Evolutionary conservation across 2,888 invertebrate genomes (phyloP), one percentile per base, ranked within the genome.

Genomic region (Meta bourneti): DNA sequence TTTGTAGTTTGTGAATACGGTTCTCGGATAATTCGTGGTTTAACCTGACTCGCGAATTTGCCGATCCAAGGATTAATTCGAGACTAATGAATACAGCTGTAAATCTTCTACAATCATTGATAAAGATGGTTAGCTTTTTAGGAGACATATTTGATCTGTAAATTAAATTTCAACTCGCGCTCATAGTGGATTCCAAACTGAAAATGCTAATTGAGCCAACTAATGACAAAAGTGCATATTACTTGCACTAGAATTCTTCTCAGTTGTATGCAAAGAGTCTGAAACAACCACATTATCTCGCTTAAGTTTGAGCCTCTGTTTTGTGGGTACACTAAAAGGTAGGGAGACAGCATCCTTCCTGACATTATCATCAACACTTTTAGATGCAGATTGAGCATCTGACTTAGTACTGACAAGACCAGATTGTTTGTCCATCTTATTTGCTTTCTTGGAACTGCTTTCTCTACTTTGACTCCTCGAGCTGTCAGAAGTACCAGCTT

Each of bases 221-320:
- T n/a, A n/a, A n/a, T n/a, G n/a, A n/a, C n/a, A 34, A 34, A 1
- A 34, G 34, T 34, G 1, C 34, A 34, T 34, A 4, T 74, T 19
- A n/a, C 74, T 34, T 20, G 11, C 70, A n/a, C 7, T 16, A 81
- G 49, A 6, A 49, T 72, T 54, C 72, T 80, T 87, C 52, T 86
- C 51, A 19, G 8, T n/a, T n/a, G 74, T 11, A n/a, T 34, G 20
- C 13, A 16, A 19, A 72, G 74, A 19, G 52, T 48, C 7, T 19
- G 81, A 51, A 49, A 80, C 20, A 51, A 84, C 54, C 20, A 91
- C 72, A 82, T 91, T 91, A 20, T 91, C 86, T 6, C 87, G 70
- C 48, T 91, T 91, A 7, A 91, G 82, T 72, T 87, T 91, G 19
- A 91, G 9, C n/a, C 49, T 81, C 20, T 82, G 69, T 11, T 71